Conservation (phyloP, 2,888 invertebrate species). For the Caenorhabditis auriculariae region DNA sequence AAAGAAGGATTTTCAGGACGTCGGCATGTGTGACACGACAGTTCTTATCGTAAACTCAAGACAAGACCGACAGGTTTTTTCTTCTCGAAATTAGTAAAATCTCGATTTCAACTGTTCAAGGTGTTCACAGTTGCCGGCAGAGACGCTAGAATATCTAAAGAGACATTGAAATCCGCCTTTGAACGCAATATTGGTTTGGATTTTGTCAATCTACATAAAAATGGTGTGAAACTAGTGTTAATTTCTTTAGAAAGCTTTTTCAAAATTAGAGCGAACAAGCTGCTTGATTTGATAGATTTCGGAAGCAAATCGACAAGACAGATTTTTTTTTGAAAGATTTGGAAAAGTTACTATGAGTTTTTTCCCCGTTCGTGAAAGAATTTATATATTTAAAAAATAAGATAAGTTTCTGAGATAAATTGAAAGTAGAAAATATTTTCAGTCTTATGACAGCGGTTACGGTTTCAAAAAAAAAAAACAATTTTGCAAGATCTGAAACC, state of each 20-base stretch:
- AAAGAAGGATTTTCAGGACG: conserved; percentile 42
- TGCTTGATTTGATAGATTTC: too few species aligned
- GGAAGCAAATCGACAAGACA: too few species aligned
- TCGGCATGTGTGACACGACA: conserved; percentile 57
- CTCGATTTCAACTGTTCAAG: conserved; percentile 4
- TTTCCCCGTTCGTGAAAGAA: too few species aligned
- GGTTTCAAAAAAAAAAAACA: neutral
- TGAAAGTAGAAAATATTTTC: neutral
- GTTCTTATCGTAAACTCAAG: conserved; percentile 61
- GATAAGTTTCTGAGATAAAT: too few species aligned
- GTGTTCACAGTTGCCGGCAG: conserved; percentile 62
- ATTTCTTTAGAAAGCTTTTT: too few species aligned
- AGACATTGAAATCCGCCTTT: conserved; percentile 58
- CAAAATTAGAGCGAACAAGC: too few species aligned
- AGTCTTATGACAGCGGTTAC: neutral
- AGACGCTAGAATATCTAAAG: conserved; percentile 58
- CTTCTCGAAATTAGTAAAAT: neutral
- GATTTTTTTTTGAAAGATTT: too few species aligned
- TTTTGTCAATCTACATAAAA: too few species aligned
- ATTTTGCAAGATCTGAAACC: too few species aligned
- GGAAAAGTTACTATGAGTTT: too few species aligned
- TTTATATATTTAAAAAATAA: too few species aligned
- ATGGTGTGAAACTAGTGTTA: too few species aligned
- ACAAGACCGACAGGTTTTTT: conserved; percentile 52
- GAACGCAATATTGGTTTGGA: conserved; percentile 60